Evolutionary conservation across 2,888 invertebrate genomes (phyloP).

Genomic region (Xestia c-nigrum): DNA sequence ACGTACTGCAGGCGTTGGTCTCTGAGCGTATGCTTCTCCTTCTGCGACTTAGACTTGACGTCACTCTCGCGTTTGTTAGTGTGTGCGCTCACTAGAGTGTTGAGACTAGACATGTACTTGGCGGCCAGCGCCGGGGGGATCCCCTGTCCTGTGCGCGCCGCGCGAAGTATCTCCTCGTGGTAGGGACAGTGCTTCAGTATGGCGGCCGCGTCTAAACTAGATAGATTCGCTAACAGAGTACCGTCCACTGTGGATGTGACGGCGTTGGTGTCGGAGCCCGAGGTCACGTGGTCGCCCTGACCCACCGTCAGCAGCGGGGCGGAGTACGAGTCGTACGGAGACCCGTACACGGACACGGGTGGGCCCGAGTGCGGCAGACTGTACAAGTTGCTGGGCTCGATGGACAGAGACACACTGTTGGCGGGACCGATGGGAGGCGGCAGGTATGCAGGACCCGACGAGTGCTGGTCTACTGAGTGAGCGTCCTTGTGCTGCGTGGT

Average conservation of each 20-base stretch:
- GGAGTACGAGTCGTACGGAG: conserved; percentile 89
- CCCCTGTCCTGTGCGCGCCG: conserved; percentile 83
- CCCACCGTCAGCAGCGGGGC: conserved; percentile 87
- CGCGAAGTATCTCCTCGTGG: conserved; percentile 88
- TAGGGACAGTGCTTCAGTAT: conserved; percentile 89
- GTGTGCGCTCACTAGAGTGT: conserved; percentile 81
- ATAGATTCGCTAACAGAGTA: conserved; percentile 81
- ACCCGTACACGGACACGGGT: conserved; percentile 88
- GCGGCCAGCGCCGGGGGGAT: conserved; percentile 88
- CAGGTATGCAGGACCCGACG: conserved; percentile 88
- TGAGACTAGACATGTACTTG: conserved; percentile 89
- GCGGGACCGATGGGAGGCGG: conserved; percentile 91
- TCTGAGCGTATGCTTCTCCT: conserved; percentile 77
- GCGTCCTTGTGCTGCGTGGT: conserved; percentile 92
- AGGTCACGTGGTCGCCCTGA: conserved; percentile 88
- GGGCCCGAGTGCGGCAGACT: conserved; percentile 88
- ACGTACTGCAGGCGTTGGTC: conserved; percentile 79
- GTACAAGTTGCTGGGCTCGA: conserved; percentile 88
- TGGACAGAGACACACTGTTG: conserved; percentile 83
- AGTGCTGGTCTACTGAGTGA: conserved; percentile 75
- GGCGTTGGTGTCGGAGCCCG: conserved; percentile 82
- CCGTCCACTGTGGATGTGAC: conserved; percentile 86
- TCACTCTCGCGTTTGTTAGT: conserved; percentile 73
- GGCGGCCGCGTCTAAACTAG: conserved; percentile 85
- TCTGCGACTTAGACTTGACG: conserved; percentile 79